Evolutionary conservation across 2,113 vertebrate species (phyloP), one percentile per base, ranked within the genome.

Genomic region (Strigops habroptila): DNA sequence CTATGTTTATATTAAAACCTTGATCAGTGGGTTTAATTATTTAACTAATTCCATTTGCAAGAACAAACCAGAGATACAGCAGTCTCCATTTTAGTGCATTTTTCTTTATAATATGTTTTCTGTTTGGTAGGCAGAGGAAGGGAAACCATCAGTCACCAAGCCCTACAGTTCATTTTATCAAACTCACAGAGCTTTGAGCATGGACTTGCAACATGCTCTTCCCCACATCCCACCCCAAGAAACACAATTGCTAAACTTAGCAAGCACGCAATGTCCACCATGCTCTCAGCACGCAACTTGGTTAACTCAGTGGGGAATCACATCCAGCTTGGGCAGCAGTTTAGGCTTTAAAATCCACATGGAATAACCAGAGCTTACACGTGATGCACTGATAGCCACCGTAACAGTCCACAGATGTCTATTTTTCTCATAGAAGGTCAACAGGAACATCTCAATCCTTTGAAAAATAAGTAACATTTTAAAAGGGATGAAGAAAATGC

Each of bases 221-320:
- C 33, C 63, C 46, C 10, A 0, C 46, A 41, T 21, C 86, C 67
- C 52, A 17, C 17, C 73, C 57, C 5, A 18, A 67, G 27, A 37
- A 63, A 18, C 10, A 17, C 22, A 25, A 10, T 0, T 57, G 63
- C 52, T 24, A 9, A 35, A 75, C 21, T 7, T 3, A 24, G 18
- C 4, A 9, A 51, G 35, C 10, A 3, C 6, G 24, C 17, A 1
- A 9, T 0, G 5, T 22, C 52, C 41, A 14, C 35, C 3, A 1
- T 3, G 35, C 12, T 46, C 7, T 28, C 5, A 8, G 44, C 62
- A 13, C 39, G 13, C 37, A 28, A 1, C 37, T 11, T 12, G 6
- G 19, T 12, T 24, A 4, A 43, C 44, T 23, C 57, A 3, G 4
- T 6, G 12, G 24, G 41, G 39, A 62, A 17, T 35, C 10, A 4